phyloP scores from a whole-genome alignment of 2,888 invertebrate species.

The Lithophane leautieri region DNA sequence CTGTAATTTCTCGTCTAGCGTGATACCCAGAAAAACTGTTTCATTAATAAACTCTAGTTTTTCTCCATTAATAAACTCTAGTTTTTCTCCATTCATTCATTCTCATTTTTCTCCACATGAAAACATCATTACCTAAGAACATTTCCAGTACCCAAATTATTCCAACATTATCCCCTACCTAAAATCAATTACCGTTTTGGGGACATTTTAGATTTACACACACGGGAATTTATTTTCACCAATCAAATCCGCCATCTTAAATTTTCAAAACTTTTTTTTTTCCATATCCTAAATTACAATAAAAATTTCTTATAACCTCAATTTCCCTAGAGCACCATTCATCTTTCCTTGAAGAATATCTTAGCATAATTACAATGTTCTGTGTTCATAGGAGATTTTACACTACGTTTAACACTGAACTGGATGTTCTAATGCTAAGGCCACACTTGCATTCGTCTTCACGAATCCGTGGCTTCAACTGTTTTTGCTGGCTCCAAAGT shows the following conservation, averaged over 20 bases:
- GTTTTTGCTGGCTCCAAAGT: neutral
- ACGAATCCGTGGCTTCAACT: neutral
- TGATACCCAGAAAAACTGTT: no score
- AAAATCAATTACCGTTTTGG: slow-evolving; percentile 15
- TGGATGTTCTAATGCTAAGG: slow-evolving; percentile 3
- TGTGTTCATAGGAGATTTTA: slow-evolving; percentile 24
- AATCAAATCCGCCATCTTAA: neutral
- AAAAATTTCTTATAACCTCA: neutral
- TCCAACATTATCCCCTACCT: neutral
- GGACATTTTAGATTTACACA: neutral
- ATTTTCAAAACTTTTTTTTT: neutral
- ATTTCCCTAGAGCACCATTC: slow-evolving; percentile 44
- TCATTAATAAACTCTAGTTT: no score
- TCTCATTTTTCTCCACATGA: no score
- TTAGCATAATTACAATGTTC: slow-evolving; percentile 17
- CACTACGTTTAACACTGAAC: slow-evolving; percentile 23
- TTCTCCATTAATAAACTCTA: no score
- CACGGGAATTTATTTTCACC: slow-evolving; percentile 5
- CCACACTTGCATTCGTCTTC: neutral
- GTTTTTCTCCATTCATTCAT: no score
- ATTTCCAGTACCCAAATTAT: slow-evolving; percentile 6
- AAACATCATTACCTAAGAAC: neutral
- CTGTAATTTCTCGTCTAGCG: no score
- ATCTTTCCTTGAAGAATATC: slow-evolving; percentile 37
- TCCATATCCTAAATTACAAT: slow-evolving; percentile 7